Evolutionary conservation across 2,888 invertebrate genomes (phyloP).

Genomic region (Diarsia mendica): DNA sequence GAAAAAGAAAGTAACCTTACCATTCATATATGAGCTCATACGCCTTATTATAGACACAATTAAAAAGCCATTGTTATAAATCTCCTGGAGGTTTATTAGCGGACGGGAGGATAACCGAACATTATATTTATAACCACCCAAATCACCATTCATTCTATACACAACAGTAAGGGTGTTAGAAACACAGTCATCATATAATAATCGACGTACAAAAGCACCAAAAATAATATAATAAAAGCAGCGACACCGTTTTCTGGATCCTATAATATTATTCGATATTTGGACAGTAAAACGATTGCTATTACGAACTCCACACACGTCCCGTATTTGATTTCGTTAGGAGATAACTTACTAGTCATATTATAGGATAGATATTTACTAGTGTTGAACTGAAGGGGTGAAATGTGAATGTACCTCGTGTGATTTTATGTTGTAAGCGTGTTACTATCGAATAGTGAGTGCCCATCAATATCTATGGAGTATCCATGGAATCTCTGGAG

Average conservation of each 20-base stretch:
- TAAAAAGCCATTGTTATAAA: no score
- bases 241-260: slow-evolving; percentile 24
- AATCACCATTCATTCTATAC: not conserved
- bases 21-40: no score
- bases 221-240: slow-evolving; percentile 27
- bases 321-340: slow-evolving; percentile 34
- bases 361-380: not conserved
- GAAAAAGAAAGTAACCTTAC: not conserved
- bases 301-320: slow-evolving; percentile 29
- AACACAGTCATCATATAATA: slow-evolving; percentile 21
- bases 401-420: not conserved
- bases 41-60: no score
- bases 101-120: no score
- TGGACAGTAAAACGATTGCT: not conserved
- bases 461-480: no score
- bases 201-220: not conserved
- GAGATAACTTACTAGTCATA: slow-evolving; percentile 8
- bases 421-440: not conserved
- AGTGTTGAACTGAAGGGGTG: not conserved
- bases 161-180: not conserved
- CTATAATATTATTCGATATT: slow-evolving; percentile 24
- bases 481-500: not conserved
- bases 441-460: not conserved
- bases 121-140: not conserved
- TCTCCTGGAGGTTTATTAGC: no score